phyloP scores from a whole-genome alignment of 2,797 vertebrate species.

The Macrochelys suwanniensis region DNA sequence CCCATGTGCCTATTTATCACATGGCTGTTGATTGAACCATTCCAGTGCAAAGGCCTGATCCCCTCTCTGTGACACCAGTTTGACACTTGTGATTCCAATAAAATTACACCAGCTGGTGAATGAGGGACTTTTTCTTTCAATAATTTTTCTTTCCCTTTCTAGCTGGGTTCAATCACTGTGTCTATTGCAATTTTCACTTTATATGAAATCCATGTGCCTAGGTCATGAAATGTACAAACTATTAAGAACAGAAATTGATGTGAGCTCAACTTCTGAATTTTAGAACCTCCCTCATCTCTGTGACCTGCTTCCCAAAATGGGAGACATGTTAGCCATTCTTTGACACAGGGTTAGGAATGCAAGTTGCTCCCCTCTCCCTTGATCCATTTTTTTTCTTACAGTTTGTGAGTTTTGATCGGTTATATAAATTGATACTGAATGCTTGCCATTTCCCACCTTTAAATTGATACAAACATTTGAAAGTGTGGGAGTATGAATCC shows the following conservation, averaged over 20 bases:
- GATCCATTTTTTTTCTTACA: neutral
- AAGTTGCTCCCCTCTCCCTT: neutral
- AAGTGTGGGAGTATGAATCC: slow-evolving; percentile 17
- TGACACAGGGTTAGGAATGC: neutral
- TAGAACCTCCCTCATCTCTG: neutral
- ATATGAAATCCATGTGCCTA: neutral
- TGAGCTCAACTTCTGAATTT: neutral
- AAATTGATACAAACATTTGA: neutral
- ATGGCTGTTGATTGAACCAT: neutral
- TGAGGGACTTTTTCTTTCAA: rapidly evolving
- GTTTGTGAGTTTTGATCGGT: neutral
- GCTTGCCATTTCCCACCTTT: neutral
- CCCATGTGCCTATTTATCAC: rapidly evolving
- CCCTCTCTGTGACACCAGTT: neutral
- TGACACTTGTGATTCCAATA: neutral
- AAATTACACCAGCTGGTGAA: neutral
- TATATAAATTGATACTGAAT: neutral
- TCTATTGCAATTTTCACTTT: neutral
- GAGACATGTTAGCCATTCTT: neutral
- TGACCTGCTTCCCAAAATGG: neutral
- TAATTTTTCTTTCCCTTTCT: rapidly evolving
- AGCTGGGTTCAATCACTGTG: neutral
- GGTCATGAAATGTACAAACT: neutral
- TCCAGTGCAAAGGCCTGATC: neutral
- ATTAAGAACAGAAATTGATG: neutral